Conservation (phyloP, 2,797 vertebrate genomes). For the Aselliscus stoliczkanus region DNA sequence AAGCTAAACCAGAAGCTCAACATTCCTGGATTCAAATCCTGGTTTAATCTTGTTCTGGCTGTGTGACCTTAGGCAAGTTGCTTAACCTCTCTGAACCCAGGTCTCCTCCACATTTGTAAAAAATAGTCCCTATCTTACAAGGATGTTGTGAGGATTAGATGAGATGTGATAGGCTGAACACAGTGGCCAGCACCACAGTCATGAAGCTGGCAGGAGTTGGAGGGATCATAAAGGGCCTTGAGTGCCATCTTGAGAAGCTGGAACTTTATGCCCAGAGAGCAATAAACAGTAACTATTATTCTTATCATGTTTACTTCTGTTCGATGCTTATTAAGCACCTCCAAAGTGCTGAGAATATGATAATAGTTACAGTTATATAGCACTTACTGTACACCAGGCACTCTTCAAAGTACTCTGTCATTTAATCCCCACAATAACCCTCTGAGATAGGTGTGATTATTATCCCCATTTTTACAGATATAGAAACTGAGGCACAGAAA, state of each 20-base stretch:
- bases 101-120: background rate
- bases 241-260: background rate
- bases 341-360: background rate
- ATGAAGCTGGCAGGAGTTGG: background rate
- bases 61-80: background rate
- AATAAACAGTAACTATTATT: background rate
- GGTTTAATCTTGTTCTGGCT: background rate
- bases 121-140: background rate
- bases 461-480: background rate
- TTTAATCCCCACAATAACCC: background rate
- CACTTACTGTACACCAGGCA: background rate
- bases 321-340: background rate
- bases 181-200: background rate
- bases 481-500: background rate
- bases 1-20: background rate
- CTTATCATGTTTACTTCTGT: background rate
- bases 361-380: background rate
- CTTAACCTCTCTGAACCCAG: slow-evolving; percentile 28
- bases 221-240: background rate
- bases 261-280: background rate
- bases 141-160: background rate
- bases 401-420: background rate
- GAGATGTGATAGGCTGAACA: background rate
- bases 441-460: background rate
- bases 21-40: background rate